Percentiles rank a stretch among this genome's conserved stretches.
Conservation (phyloP, 2,888 invertebrate species). For the Amphipyra tragopoginis region DNA sequence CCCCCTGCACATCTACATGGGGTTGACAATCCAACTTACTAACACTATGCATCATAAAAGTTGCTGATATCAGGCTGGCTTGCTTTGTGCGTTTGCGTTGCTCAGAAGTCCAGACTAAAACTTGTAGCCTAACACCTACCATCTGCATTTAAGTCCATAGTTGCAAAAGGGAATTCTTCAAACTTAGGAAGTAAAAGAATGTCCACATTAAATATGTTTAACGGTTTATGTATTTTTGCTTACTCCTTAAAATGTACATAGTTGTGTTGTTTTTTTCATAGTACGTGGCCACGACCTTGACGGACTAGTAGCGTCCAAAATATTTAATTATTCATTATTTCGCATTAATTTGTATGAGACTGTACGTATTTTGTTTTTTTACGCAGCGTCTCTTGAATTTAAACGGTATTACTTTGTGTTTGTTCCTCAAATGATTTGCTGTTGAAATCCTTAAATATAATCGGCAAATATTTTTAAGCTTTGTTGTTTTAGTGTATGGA, state of each 20-base stretch:
- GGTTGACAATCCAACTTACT: too few species aligned
- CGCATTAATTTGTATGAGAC: constrained; percentile 70
- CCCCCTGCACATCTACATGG: too few species aligned
- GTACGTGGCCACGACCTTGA: constrained; percentile 69
- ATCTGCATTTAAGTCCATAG: too few species aligned
- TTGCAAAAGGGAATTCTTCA: neutral
- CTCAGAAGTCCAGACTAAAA: too few species aligned
- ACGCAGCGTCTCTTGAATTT: constrained; percentile 28
- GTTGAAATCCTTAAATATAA: neutral
- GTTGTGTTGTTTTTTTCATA: constrained; percentile 45
- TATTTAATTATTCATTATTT: constrained; percentile 78
- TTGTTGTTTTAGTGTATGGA: neutral
- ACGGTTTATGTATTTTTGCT: neutral
- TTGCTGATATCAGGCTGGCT: too few species aligned
- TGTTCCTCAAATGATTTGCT: constrained; percentile 11
- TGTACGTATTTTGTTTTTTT: constrained; percentile 49
- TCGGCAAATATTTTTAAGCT: neutral
- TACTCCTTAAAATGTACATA: constrained; percentile 21
- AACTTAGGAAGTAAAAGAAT: neutral
- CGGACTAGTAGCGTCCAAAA: constrained; percentile 61
- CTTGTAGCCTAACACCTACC: too few species aligned
- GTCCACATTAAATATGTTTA: neutral
- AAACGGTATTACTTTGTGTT: constrained; percentile 19
- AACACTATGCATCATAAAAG: too few species aligned
- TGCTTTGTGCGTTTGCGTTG: too few species aligned